Percentiles rank a stretch among this genome's conserved stretches.
Conservation (phyloP, 2,888 invertebrate species). For the Lathronympha strigana region DNA sequence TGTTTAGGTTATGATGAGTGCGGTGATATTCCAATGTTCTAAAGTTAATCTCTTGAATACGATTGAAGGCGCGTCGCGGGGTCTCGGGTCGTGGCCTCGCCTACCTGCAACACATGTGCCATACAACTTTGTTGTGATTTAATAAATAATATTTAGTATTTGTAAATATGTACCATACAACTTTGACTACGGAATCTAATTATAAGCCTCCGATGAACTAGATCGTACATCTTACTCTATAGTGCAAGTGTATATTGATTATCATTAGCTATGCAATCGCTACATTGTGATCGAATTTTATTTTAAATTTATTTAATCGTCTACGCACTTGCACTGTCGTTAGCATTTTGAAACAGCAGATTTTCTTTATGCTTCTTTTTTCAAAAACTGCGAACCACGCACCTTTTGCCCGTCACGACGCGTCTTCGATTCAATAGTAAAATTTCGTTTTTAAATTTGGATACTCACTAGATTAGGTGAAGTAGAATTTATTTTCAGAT, state of each 20-base stretch:
- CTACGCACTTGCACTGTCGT: constrained; percentile 52
- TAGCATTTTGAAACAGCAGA: constrained; percentile 47
- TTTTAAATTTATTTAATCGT: constrained; percentile 44
- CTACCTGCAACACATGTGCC: constrained; percentile 80
- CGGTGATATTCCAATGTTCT: constrained; percentile 74
- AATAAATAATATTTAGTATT: constrained; percentile 83
- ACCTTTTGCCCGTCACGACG: constrained; percentile 59
- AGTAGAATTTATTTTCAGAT: constrained; percentile 57
- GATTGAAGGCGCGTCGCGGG: constrained; percentile 76
- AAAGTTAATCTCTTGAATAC: constrained; percentile 55
- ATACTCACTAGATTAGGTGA: constrained; percentile 75
- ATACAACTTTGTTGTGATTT: constrained; percentile 83
- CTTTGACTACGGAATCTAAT: constrained; percentile 70
- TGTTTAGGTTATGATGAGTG: constrained; percentile 67
- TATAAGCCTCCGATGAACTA: constrained; percentile 68
- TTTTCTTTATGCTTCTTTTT: constrained; percentile 52
- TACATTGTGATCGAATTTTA: constrained; percentile 46
- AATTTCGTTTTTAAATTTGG: constrained; percentile 49
- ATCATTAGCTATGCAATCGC: constrained; percentile 35
- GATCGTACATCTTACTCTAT: constrained; percentile 54
- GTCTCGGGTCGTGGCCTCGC: constrained; percentile 48
- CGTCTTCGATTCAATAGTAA: constrained; percentile 75
- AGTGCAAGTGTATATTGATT: constrained; percentile 52
- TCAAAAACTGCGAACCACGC: constrained; percentile 45
- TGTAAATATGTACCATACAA: constrained; percentile 84